These are phyloP conservation scores for Unio delphinus DNA, from an alignment of 2,888 invertebrate species.

Conservation along the genomic window DNA sequence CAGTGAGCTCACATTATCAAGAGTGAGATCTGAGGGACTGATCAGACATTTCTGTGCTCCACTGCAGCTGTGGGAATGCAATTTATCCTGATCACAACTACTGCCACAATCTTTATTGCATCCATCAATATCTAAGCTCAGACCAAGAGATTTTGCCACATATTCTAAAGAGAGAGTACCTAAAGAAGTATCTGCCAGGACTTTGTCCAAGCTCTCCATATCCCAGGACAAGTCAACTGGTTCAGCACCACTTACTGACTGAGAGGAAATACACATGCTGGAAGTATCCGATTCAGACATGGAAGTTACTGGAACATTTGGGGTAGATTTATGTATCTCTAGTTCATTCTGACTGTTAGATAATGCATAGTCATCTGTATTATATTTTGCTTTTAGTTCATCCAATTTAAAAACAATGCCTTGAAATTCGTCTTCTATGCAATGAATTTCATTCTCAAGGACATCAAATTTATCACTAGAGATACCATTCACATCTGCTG, in stretches of 20 bases:
- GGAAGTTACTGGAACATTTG: neutral
- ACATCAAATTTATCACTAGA: constrained; percentile 45
- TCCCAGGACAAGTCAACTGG: constrained; percentile 55
- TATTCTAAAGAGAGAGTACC: no score
- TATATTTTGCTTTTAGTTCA: constrained; percentile 38
- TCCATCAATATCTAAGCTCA: no score
- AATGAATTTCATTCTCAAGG: constrained; percentile 54
- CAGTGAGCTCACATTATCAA: no score
- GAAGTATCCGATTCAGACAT: neutral
- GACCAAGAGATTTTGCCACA: no score
- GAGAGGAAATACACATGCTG: constrained; percentile 1
- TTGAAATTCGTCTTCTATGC: constrained; percentile 59
- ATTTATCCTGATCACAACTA: no score
- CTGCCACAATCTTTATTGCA: no score
- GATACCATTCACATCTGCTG: constrained; percentile 27
- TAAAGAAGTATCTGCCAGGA: constrained; percentile 7
- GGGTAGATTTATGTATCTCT: constrained; percentile 1
- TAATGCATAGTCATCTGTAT: constrained; percentile 6
- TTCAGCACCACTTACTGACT: neutral
- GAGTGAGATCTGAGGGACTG: no score
- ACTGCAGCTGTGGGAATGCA: no score
- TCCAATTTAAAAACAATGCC: constrained; percentile 53
- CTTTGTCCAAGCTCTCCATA: constrained; percentile 26
- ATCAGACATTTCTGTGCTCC: no score
- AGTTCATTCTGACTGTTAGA: no score